Evolutionary conservation across 1,140 invertebrate species (phyloP), one percentile per base, ranked within the genome.

Genomic region (Trichoplusia ni): DNA sequence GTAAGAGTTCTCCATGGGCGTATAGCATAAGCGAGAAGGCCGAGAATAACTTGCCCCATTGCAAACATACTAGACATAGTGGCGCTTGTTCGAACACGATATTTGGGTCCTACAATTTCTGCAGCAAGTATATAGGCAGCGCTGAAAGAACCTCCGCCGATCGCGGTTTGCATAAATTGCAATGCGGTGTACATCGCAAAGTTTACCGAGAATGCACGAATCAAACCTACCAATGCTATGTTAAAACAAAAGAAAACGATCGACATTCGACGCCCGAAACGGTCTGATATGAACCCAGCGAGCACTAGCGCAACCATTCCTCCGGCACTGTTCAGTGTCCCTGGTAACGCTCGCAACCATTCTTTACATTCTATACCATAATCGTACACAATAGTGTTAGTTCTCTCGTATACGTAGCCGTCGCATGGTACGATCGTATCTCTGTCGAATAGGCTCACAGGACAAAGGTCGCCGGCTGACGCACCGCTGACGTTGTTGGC

Each of bases 81-180:
- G 2, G 94, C 93, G 23, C 95, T 94, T 46, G 93, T 94, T 14
- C 94, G 81, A 0, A 95, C 95, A 29, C 96, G 91, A 62, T 94
- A 93, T 64, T 92, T 92, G n/a, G 94, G 93, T 1, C 94, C 95
- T 0, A 96, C 94, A 65, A 96, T 90, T 86, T 97, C 96, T 67
- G 97, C 92, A 16, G 94, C 96, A 54, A 92, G 77, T 73, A 91
- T 84, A 69, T 88, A 89, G 35, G 75, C 77, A 18, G 86, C 82
- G 58, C 86, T 90, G 42, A 75, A 90, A n/a, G 79, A 44, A n/a
- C 85, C 86, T 7, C 85, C 86, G 14, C 84, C 86, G 19, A 86
- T 67, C 9, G 86, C 84, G 5, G 81, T 83, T 44, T 87, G 82
- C 63, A 84, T 61, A 69, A 86, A 86, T 63, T 90, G 85, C 29